Evolutionary conservation across 2,888 invertebrate genomes (phyloP), one percentile per base, ranked within the genome.

Genomic region (Synergus laeviventris): DNA sequence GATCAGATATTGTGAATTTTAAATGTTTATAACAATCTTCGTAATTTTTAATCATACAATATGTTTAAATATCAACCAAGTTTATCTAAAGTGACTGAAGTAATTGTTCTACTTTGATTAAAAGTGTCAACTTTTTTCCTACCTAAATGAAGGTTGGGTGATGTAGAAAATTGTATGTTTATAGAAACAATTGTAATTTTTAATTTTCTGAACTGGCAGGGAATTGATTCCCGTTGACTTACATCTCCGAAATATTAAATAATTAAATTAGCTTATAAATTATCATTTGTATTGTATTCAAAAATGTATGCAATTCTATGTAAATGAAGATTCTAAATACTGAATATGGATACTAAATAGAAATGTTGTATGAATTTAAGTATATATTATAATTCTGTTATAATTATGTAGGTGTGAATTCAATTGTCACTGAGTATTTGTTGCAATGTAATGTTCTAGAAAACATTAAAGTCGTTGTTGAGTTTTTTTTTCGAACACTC

Each of bases 191-290:
- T 38, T 36, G 62, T 62, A 62, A 62, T 62, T 62, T 70, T 7
- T 62, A 62, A 38, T 62, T 31, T 49, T 38, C 49, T 49, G 49
- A 16, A n/a, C n/a, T 70, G 36, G 14, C 18, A 70, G 70, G 70
- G 49, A 70, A 39, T n/a, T 74, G 82, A 84, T 84, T 84, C 84
- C 83, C 83, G 74, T 84, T 84, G 84, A 84, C 74, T 77, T 81
- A 83, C 79, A 79, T 79, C 56, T 84, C 61, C 79, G 74, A 79
- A 49, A 39, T 36, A 49, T 49, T 66, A 66, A 66, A 31, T 24
- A 45, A 16, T 16, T 42, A 45, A 11, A 16, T 16, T 42, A 45
- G 9, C 81, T 77, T 75, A 82, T 70, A 61, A 84, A 80, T 81
- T 82, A 83, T 61, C 81, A 78, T 83, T 80, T 77, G 83, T 80